phyloP scores from a whole-genome alignment of 2,113 vertebrate species.

The Sorex araneus region DNA sequence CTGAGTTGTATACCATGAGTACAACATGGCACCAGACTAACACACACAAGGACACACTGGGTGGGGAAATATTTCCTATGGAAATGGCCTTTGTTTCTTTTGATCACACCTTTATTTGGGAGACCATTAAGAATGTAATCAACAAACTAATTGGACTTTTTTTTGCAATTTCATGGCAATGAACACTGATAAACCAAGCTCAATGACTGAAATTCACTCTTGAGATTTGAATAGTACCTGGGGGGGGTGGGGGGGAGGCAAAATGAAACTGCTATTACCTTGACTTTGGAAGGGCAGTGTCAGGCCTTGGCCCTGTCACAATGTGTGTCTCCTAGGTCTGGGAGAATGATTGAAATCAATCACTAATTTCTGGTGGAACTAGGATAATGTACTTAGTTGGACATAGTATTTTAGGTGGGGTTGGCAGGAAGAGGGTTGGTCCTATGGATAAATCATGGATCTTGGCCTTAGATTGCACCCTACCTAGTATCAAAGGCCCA shows the following conservation, averaged over 20 bases:
- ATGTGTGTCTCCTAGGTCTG: background rate
- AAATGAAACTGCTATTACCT: background rate
- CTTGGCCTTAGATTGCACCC: rapidly evolving
- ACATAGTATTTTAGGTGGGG: background rate
- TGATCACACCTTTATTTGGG: constrained; percentile 26
- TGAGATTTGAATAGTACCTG: constrained; percentile 9
- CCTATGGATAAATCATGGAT: rapidly evolving
- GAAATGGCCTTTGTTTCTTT: constrained; percentile 53
- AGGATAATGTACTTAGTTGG: background rate
- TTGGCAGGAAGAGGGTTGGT: rapidly evolving
- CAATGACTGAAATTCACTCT: background rate
- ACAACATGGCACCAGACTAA: background rate
- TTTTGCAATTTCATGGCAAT: constrained; percentile 62
- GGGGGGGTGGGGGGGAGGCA: background rate
- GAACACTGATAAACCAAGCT: constrained; percentile 42
- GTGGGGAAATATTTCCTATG: constrained; percentile 28
- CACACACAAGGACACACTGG: background rate
- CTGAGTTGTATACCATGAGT: background rate
- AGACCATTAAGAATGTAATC: constrained; percentile 69
- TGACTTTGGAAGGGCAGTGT: background rate
- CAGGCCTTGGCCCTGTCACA: background rate
- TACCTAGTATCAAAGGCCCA: background rate
- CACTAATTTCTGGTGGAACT: background rate
- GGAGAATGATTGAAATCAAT: background rate
- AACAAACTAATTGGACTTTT: constrained; percentile 60